phyloP scores from a whole-genome alignment of 2,888 invertebrate species.

The Drosophila rubida region DNA sequence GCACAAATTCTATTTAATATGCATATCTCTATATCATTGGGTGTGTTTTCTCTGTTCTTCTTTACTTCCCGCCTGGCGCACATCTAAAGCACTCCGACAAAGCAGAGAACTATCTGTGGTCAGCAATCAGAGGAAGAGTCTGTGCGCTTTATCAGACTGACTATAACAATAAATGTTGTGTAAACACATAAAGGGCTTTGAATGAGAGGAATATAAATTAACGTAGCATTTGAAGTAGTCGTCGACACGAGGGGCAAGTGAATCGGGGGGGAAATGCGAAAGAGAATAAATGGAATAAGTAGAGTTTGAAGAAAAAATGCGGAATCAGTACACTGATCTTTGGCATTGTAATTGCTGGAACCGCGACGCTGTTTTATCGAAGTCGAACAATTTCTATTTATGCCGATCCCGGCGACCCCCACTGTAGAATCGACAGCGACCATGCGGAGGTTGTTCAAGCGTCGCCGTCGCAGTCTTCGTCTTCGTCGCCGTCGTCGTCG shows the following conservation, averaged over 20 bases:
- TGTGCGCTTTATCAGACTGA: conserved; percentile 3
- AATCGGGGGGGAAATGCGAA: neutral
- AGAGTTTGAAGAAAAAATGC: conserved; percentile 22
- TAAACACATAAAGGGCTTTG: conserved; percentile 3
- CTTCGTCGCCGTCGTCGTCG: neutral
- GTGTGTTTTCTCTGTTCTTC: neutral
- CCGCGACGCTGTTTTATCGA: conserved; percentile 30
- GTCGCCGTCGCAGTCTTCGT: conserved; percentile 1
- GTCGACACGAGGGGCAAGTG: conserved; percentile 23
- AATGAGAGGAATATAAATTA: conserved; percentile 57
- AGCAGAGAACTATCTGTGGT: neutral
- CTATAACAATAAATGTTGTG: conserved; percentile 7
- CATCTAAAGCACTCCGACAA: conserved; percentile 1
- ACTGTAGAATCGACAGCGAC: conserved; percentile 57
- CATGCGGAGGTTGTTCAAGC: conserved; percentile 44
- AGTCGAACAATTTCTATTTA: conserved; percentile 53
- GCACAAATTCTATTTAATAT: conserved; percentile 1
- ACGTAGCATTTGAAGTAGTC: conserved; percentile 48
- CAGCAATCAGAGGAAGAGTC: conserved; percentile 40
- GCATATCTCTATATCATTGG: neutral
- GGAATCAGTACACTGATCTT: conserved; percentile 53
- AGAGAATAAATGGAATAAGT: conserved; percentile 24
- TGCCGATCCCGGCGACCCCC: conserved; percentile 61
- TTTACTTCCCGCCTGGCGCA: neutral
- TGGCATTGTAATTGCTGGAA: conserved; percentile 42